Evolutionary conservation across 2,797 vertebrate species (phyloP).

Genomic region (Choloepus didactylus): DNA sequence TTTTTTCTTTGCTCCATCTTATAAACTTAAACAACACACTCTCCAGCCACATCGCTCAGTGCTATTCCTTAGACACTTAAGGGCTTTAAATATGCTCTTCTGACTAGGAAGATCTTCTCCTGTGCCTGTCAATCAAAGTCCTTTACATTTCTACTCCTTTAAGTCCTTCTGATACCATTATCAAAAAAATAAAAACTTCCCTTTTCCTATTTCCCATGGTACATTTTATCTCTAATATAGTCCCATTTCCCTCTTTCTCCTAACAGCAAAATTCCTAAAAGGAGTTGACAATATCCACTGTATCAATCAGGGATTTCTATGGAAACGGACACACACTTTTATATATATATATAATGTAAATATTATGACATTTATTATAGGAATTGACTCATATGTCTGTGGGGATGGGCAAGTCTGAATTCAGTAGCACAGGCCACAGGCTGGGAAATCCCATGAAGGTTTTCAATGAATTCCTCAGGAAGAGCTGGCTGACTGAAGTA

Average conservation of each 20-base stretch:
- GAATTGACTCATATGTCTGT: no score
- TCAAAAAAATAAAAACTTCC: background rate
- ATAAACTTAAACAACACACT: background rate
- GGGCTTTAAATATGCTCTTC: background rate
- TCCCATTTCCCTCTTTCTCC: background rate
- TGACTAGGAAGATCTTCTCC: background rate
- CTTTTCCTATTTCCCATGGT: background rate
- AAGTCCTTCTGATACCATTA: background rate
- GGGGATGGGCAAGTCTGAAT: no score
- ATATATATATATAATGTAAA: no score
- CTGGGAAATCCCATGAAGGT: no score
- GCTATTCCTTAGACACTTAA: background rate
- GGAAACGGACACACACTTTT: no score
- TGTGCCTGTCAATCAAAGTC: background rate
- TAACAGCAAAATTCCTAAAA: background rate
- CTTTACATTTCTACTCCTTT: background rate
- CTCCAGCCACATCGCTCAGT: background rate
- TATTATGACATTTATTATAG: no score
- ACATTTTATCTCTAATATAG: slow-evolving; percentile 9
- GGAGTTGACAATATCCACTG: background rate
- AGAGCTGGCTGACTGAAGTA: no score
- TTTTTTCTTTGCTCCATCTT: background rate
- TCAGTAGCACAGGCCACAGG: no score
- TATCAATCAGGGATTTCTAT: background rate
- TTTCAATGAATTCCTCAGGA: no score